Evolutionary conservation across 2,113 vertebrate genomes (phyloP).

Genomic region (Mormoops blainvillei): DNA sequence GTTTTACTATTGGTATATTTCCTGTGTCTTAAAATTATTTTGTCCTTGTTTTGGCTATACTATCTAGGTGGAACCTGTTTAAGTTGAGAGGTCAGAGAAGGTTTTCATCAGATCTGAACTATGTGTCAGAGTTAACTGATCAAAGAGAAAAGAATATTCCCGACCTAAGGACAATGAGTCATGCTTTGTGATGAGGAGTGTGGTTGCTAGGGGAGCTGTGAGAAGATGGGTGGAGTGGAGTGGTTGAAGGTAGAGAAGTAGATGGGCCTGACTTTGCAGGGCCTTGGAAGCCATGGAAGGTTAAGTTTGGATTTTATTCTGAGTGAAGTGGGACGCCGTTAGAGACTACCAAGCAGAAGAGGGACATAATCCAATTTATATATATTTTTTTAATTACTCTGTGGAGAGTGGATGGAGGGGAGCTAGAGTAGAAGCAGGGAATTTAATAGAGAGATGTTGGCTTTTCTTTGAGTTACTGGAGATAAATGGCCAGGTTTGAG

Average conservation of each 20-base stretch:
- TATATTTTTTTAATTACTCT: neutral
- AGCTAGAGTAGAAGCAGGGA: neutral
- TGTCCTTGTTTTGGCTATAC: neutral
- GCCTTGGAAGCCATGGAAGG: neutral
- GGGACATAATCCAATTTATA: neutral
- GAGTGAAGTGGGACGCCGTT: neutral
- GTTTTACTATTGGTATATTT: slow-evolving; percentile 19
- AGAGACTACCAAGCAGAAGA: neutral
- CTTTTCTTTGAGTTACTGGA: neutral
- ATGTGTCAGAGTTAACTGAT: neutral
- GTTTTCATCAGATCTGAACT: neutral
- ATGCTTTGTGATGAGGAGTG: neutral
- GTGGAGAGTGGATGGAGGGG: neutral
- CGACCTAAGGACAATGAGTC: neutral
- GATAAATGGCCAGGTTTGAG: neutral
- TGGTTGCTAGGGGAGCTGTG: neutral
- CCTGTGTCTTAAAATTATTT: neutral
- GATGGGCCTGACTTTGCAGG: neutral
- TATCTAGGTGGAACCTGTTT: neutral
- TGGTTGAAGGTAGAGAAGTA: neutral
- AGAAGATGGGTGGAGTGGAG: neutral
- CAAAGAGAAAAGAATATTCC: neutral
- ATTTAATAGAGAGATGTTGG: neutral
- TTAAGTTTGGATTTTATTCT: neutral
- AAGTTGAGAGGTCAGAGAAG: neutral